Conservation (phyloP, 2,797 vertebrate genomes). For the Crypturellus tataupa region DNA sequence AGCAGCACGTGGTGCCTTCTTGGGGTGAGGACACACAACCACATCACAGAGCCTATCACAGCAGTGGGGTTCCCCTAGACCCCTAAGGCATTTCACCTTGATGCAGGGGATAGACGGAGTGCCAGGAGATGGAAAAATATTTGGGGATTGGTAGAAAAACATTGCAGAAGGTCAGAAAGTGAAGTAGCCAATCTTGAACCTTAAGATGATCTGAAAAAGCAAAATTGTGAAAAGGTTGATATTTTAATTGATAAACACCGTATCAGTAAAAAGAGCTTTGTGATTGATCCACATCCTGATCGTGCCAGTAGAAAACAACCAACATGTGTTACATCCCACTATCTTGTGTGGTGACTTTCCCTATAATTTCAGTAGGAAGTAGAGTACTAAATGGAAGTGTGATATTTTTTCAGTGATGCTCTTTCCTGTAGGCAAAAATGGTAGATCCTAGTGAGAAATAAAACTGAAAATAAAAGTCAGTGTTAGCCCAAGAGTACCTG, state of each 20-base stretch:
- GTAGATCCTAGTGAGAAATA: background rate
- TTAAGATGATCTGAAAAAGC: background rate
- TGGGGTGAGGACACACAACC: accelerated
- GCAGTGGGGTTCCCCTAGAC: no score
- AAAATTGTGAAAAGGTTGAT: background rate
- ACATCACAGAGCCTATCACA: background rate
- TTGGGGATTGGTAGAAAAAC: background rate
- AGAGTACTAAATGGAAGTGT: background rate
- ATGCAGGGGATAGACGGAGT: background rate
- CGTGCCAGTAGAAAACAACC: background rate
- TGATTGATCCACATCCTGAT: background rate
- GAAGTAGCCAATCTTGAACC: background rate
- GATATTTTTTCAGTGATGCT: background rate
- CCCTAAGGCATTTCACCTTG: background rate
- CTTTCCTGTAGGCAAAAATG: background rate
- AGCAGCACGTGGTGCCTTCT: no score
- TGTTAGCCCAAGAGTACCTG: background rate
- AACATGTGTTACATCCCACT: background rate
- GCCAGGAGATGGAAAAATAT: background rate
- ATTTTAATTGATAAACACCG: background rate
- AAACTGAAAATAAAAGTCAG: background rate
- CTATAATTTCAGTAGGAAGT: background rate
- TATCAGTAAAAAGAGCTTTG: background rate
- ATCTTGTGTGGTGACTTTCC: background rate
- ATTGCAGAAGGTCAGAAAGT: background rate